phyloP scores from a whole-genome alignment of 1,140 invertebrate species.

The Ooceraea biroi region DNA sequence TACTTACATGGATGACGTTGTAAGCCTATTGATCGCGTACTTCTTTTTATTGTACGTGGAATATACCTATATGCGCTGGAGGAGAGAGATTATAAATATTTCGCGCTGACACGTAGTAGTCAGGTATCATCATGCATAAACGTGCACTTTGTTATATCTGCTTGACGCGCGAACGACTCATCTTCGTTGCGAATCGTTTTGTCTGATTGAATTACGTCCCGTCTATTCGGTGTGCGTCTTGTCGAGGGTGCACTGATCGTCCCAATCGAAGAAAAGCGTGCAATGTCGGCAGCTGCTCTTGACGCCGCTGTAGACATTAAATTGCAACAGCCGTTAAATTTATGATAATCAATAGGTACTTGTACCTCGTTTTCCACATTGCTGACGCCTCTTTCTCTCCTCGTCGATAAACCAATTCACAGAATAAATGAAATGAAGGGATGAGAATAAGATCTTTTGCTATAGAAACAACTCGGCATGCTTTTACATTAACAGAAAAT shows the following conservation, averaged over 20 bases:
- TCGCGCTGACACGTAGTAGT: constrained; percentile 8
- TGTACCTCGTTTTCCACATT: background rate
- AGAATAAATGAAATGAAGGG: too few species aligned
- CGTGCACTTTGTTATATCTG: too few species aligned
- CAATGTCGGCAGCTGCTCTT: background rate
- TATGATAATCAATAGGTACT: background rate
- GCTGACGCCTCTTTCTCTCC: background rate
- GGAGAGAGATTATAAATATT: constrained; percentile 53
- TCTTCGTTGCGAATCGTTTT: background rate
- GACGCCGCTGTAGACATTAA: background rate
- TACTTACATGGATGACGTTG: constrained; percentile 23
- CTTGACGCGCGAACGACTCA: constrained; percentile 12
- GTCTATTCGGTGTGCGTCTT: background rate
- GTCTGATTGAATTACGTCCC: constrained; percentile 6
- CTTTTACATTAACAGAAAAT: too few species aligned
- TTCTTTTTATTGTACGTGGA: constrained; percentile 30
- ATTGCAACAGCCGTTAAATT: background rate
- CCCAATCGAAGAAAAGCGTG: background rate
- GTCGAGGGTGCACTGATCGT: background rate
- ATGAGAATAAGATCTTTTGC: too few species aligned
- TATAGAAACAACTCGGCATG: too few species aligned
- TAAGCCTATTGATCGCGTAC: constrained; percentile 37
- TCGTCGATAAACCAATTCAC: too few species aligned
- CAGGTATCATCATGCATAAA: background rate
- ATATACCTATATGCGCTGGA: background rate